A percentile compares a stretch with the other conserved stretches of the same genome.
These are phyloP conservation scores for Anthopleura sola DNA, from an alignment of 64 coral and sea anemone genomes.

Conservation along the genomic window DNA sequence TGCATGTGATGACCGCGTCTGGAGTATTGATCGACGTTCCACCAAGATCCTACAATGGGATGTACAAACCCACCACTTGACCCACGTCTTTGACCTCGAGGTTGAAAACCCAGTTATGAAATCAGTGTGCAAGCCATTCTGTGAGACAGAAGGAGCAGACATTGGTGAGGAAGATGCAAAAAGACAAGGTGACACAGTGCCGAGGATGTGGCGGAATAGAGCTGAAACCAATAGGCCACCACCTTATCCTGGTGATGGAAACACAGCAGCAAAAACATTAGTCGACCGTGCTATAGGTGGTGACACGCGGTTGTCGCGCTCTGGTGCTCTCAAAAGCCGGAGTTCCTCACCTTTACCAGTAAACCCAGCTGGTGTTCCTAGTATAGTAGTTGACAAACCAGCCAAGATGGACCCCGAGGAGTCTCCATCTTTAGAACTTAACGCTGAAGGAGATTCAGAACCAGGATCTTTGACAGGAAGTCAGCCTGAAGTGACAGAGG, in stretches of 20 bases:
- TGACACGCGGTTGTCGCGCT: not conserved
- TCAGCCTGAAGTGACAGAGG: not conserved
- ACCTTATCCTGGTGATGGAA: conserved; percentile 8
- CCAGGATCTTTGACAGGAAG: not conserved
- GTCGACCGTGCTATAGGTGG: conserved; percentile 15
- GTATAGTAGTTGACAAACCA: not conserved
- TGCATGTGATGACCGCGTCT: conserved; percentile 55
- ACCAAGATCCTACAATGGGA: conserved; percentile 90
- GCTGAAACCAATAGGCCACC: not conserved
- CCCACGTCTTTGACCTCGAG: conserved; percentile 73
- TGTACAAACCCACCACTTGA: conserved; percentile 50
- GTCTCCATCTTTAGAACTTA: not conserved
- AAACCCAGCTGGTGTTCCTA: not conserved
- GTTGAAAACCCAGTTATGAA: conserved; percentile 57
- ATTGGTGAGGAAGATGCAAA: conserved; percentile 21
- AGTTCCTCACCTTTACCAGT: not conserved
- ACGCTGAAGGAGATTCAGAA: not conserved
- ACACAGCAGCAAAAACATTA: not conserved
- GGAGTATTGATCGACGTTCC: conserved; percentile 76
- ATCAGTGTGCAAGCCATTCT: conserved; percentile 33
- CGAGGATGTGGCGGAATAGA: not conserved
- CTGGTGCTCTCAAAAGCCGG: not conserved
- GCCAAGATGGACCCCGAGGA: not conserved
- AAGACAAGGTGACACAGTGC: conserved; percentile 12
- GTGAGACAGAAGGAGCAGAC: not conserved